Evolutionary conservation across 2,888 invertebrate genomes (phyloP), one percentile per base, ranked within the genome.

Genomic region (Lymantria dispar): DNA sequence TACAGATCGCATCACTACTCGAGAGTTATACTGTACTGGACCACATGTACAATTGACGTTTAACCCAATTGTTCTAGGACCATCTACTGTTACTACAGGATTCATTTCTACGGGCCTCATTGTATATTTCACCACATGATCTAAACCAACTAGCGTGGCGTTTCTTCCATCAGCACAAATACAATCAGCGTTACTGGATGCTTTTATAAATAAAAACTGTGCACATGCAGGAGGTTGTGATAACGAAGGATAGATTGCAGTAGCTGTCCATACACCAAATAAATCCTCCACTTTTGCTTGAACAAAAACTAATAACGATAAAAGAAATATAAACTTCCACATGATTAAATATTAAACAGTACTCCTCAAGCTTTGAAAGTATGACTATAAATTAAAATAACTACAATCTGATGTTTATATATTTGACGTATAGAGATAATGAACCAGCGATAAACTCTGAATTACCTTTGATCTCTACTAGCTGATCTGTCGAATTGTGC

Each of bases 151-250:
- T 14, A 37, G 9, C 0, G 44, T 41, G 0, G 47, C 37, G 1
- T 47, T 13, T 12, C 40, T 52, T 12, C 41, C 47, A 41, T 52
- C 47, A 36, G 29, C 14, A 47, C 47, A 47, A 10, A 29, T 41
- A 41, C 45, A 47, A 8, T 40, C 36, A 30, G 5, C 7, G 14
- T 42, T 22, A 10, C 7, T 8, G 3, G 36, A n/a, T 13, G 22
- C 36, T 22, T 47, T 47, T 0, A 10, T 8, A 14, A 51, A 33
- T 5, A 5, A 8, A 1, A 33, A 43, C 10, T 43, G 12, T 2
- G 44, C 3, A 33, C 51, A 47, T 2, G n/a, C 3, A 3, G 51
- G 51, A 3, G 12, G 13, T n/a, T 15, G 44, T 7, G 29, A 1
- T 1, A 3, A 5, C 11, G 5, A 1, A 22, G 43, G 30, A 14